Base-by-base conservation (phyloP, 2,113 vertebrate genomes). In the Leucoraja erinaceus region DNA sequence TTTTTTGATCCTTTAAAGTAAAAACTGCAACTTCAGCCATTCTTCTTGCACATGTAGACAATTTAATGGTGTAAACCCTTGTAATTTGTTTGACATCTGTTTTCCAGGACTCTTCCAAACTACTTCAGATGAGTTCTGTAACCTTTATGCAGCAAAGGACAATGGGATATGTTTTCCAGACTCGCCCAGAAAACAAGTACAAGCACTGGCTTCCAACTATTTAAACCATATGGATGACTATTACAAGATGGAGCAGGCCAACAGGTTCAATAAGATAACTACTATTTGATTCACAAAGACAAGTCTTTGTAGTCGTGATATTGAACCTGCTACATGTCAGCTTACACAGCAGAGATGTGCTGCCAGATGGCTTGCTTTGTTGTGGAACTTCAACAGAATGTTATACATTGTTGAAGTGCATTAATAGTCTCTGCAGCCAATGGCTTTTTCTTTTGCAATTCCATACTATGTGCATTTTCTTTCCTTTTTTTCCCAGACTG, bases 61-160 rank as follows among this genome's bases (percentile, higher is more conserved):
- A 31, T 63, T 77, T 66, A 63, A 63, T 88, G 14, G 28, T 31
- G 83, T 88, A n/a, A 66, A 31, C 11, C 14, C 59, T 61, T 72
- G 25, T 68, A 70, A 91, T 91, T 72, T 91, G 68, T 96, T 94
- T 95, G 96, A 93, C 94, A 25, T 96, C 93, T 95, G 59, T 96
- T 95, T 96, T 94, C 93, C 96, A 99, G 99, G 98, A 95, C 97
- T 99, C 93, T 98, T 99, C 95, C 99, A 98, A 96, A 98, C 98
- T 56, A 98, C 98, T 94, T 98, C 98, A 94, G 98, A 99, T 93
- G 98, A 99, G 94, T 99, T 99, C 97, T 99, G 99, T 96, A 98
- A 97, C 94, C 98, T 98, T 95, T 98, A 99, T 94, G 96, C 98
- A 94, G 97, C 97, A 95, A 97, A 96, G 96, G 98, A 98, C 90